Conservation (phyloP, 1,140 invertebrate genomes). For the Proctacanthus coquilletti region DNA sequence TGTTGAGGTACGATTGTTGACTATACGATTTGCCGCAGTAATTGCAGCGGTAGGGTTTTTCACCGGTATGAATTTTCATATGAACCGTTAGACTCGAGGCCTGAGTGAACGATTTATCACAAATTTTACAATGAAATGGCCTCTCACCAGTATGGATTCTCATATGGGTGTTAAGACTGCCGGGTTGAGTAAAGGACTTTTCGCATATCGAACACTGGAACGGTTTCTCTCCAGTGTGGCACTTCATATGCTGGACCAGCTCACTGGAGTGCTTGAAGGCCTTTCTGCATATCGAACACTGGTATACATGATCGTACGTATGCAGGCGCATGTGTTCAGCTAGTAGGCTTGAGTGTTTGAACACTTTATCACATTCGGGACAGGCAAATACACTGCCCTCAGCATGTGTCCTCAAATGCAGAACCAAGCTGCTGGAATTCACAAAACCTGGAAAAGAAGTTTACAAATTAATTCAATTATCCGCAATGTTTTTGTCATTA, state of each 20-base stretch:
- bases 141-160: conserved; percentile 46
- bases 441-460: conserved; percentile 14
- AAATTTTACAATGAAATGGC: conserved; percentile 39
- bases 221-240: conserved; percentile 35
- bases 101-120: conserved; percentile 43
- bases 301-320: conserved; percentile 25
- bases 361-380: conserved; percentile 24
- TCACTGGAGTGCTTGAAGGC: conserved; percentile 41
- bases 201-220: conserved; percentile 50
- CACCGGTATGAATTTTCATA: conserved; percentile 40
- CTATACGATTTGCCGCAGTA: conserved; percentile 30
- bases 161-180: conserved; percentile 58
- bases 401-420: conserved; percentile 24
- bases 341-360: conserved; percentile 23
- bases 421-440: conserved; percentile 23
- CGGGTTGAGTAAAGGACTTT: conserved; percentile 52
- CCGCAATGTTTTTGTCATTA: no score
- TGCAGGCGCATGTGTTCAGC: conserved; percentile 28
- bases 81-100: conserved; percentile 42
- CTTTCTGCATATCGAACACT: conserved; percentile 42
- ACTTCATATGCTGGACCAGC: conserved; percentile 45
- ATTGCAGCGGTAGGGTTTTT: conserved; percentile 25
- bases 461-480: neutral
- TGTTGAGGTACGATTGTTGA: conserved; percentile 27
- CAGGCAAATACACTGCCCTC: conserved; percentile 19